A percentile compares a stretch with the other conserved stretches of the same genome.
Conservation (phyloP, 92 coral and sea anemone genomes). For the Parazoanthus darwini region DNA sequence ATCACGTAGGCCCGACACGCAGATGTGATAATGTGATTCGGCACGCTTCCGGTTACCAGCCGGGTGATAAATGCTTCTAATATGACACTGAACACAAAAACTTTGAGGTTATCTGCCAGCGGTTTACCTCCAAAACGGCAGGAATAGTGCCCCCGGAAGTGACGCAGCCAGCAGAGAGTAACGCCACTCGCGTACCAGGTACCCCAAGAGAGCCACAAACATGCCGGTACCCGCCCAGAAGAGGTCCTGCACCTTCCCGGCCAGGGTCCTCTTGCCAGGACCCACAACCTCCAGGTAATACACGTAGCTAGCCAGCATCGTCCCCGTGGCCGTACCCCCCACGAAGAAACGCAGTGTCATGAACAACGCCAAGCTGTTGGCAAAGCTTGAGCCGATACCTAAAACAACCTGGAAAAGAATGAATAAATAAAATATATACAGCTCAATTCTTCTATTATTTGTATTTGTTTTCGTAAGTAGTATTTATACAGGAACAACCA, state of each 20-base stretch:
- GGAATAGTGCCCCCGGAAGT: slow-evolving; percentile 3
- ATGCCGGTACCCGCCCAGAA: slow-evolving; percentile 28
- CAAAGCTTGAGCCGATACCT: slow-evolving; percentile 25
- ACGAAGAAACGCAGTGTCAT: slow-evolving; percentile 30
- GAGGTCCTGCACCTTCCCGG: slow-evolving; percentile 33
- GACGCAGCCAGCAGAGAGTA: slow-evolving; percentile 33
- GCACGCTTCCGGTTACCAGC: too few species aligned
- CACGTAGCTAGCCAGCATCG: slow-evolving; percentile 21
- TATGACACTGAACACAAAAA: too few species aligned
- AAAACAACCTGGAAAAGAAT: neutral
- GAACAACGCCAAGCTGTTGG: slow-evolving; percentile 15
- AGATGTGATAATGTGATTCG: too few species aligned
- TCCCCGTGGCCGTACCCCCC: slow-evolving; percentile 27
- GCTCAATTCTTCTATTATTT: too few species aligned
- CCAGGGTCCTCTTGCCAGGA: slow-evolving; percentile 27
- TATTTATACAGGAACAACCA: too few species aligned
- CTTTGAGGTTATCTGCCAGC: neutral
- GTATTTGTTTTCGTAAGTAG: too few species aligned
- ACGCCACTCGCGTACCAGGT: slow-evolving; percentile 35
- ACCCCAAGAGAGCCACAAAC: slow-evolving; percentile 27
- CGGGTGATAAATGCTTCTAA: too few species aligned
- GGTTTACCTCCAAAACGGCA: slow-evolving; percentile 38
- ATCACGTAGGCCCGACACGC: too few species aligned
- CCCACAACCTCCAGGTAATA: slow-evolving; percentile 28
- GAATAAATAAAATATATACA: too few species aligned